A percentile compares a stretch with the other conserved stretches of the same genome.
These are phyloP conservation scores for Pseudoatta argentina DNA, from an alignment of 1,140 invertebrate genomes.

Conservation along the genomic window DNA sequence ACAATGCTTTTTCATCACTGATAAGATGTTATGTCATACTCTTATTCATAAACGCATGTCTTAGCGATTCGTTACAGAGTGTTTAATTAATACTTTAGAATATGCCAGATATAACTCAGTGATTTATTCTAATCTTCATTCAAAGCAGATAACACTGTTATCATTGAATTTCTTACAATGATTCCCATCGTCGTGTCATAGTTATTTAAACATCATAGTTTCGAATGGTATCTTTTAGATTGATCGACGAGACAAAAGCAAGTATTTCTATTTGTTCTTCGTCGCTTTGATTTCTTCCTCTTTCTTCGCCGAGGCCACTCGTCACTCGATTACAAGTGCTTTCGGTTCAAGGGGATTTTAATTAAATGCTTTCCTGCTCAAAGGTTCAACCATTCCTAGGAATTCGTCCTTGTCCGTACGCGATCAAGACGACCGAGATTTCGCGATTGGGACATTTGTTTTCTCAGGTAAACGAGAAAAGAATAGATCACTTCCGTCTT, in stretches of 20 bases:
- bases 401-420: slow-evolving; percentile 53
- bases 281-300: slow-evolving; percentile 2
- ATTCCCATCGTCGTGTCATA: not conserved
- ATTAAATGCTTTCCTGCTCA: slow-evolving; percentile 69
- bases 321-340: slow-evolving; percentile 68
- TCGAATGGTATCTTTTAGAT: slow-evolving; percentile 9
- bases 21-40: not conserved
- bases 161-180: not conserved
- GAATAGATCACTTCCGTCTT: slow-evolving; percentile 52
- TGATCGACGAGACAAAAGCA: slow-evolving; percentile 33
- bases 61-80: not conserved
- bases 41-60: not conserved
- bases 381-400: slow-evolving; percentile 46
- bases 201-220: slow-evolving; percentile 10
- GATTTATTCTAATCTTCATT: slow-evolving; percentile 7
- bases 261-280: slow-evolving; percentile 53
- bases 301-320: slow-evolving; percentile 41
- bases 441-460: slow-evolving; percentile 67
- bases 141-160: not conserved
- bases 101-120: not conserved
- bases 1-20: not conserved
- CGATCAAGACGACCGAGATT: slow-evolving; percentile 43
- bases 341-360: slow-evolving; percentile 71
- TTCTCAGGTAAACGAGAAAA: slow-evolving; percentile 53
- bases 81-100: not conserved